Evolutionary conservation across 1,140 invertebrate genomes (phyloP), one percentile per base, ranked within the genome.

Genomic region (Meloidogyne exigua): DNA sequence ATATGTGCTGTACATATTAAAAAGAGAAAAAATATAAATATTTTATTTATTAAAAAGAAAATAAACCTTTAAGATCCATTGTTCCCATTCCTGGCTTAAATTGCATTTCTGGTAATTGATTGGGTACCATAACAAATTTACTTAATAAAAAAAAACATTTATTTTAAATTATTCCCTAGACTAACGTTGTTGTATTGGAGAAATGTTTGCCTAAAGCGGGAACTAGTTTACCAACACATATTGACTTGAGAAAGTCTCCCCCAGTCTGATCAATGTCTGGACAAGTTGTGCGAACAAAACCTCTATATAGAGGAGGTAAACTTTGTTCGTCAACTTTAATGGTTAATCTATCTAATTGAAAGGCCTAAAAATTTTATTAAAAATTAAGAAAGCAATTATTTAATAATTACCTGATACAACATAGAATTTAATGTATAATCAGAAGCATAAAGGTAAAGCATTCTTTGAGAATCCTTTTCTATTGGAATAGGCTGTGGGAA

Each of bases 381-480:
- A 57, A 57, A 7, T 57, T 7, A 57, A n/a, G 5, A n/a, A 3
- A 57, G 7, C 7, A 15, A 57, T 57, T n/a, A 57, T 4, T n/a
- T n/a, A 15, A 49, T 2, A 15, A 15, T 57, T n/a, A 57, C 49
- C 18, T 86, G 84, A 79, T 87, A 86, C 2, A 86, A 74, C 69
- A 86, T 72, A 23, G 86, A 87, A 67, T 86, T 86, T 26, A 86
- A 66, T 11, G 84, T 77, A 75, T 87, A 87, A 74, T 86, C 85
- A 4, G 85, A 87, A 1, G 82, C 85, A 69, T 87, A 86, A 13
- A 86, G 75, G 73, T 86, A 88, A 21, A 88, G 72, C 85, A 86
- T 86, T 70, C 80, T 44, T 65, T 87, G 82, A 18, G 84, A 83
- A 42, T 85, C 83, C 12, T 63, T 49, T 42, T 82, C 81, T 18